Evolutionary conservation across 2,113 vertebrate genomes (phyloP).

Genomic region (Phasianus colchicus): DNA sequence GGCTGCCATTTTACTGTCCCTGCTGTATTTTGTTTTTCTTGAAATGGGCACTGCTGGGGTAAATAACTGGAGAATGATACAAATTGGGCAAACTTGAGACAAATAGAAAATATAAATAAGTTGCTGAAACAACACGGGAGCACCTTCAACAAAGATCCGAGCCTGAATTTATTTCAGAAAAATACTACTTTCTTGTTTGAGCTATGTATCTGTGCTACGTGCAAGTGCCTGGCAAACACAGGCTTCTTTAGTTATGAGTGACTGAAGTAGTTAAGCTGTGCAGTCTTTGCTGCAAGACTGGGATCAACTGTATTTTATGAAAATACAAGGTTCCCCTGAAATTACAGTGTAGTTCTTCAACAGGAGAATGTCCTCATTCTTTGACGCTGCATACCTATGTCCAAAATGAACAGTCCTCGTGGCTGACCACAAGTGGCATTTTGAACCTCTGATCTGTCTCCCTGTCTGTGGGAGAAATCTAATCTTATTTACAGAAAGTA

Average conservation of each 20-base stretch:
- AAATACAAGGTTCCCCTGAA: not conserved
- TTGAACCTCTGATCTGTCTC: not conserved
- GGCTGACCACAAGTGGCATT: slow-evolving; percentile 12
- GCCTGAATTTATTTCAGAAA: not conserved
- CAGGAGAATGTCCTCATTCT: not conserved
- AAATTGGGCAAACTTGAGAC: not conserved
- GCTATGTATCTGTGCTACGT: not conserved
- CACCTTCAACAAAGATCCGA: not conserved
- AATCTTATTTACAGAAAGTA: not conserved
- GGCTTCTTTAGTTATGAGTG: not conserved
- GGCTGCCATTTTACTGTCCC: not conserved
- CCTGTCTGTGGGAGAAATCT: slow-evolving; percentile 5
- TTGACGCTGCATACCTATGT: not conserved
- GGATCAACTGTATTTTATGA: not conserved
- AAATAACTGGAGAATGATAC: not conserved
- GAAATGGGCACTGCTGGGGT: not conserved
- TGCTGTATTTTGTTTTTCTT: not conserved
- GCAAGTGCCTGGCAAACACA: not conserved
- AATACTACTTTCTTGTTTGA: not conserved
- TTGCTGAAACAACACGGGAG: not conserved
- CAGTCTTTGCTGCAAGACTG: not conserved
- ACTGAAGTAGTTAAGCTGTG: not conserved
- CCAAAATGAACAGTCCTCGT: not conserved
- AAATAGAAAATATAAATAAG: not conserved
- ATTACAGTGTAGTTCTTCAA: not conserved